Evolutionary conservation across 2,113 vertebrate species (phyloP), one percentile per base, ranked within the genome.

Genomic region (Tringa solitaria): DNA sequence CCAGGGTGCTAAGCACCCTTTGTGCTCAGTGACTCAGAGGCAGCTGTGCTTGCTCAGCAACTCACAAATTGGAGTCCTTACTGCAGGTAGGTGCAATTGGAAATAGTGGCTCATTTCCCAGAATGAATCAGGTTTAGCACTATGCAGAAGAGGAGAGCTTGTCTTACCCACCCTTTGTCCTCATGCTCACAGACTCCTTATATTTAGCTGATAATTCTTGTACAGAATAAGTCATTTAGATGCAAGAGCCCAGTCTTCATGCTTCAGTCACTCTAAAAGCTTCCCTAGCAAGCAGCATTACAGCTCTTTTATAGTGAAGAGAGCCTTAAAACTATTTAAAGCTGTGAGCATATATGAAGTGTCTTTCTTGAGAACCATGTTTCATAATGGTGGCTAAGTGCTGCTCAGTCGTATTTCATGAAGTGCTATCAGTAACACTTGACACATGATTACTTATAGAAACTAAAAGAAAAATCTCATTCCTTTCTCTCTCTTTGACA

Each of bases 381-480:
- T 97, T 94, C 93, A 68, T 89, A 93, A 95, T 87, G 89, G 87
- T 89, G 74, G 76, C 53, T 96, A 97, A 97, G 91, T 93, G 93
- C 78, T 46, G 46, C 94, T 96, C 90, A 87, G 90, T 93, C 94
- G 87, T 72, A 23, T 97, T 96, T 93, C 87, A 73, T 96, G 87
- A 86, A 93, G 93, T 3, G 1, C 70, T 89, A 97, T 73, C 74
- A 79, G 92, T 56, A 90, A 63, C 89, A 93, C 87, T 96, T 67
- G 57, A 95, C 90, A 93, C 57, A 68, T 96, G 91, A 96, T 97
- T 96, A 89, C 83, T 92, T 95, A 65, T 1, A 95, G 91, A 96
- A 93, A 88, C 85, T 78, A 89, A 84, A 48, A 35, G 79, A 82
- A 89, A 97, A 87, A 82, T 72, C 27, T 56, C 13, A 19, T 82